Conservation (phyloP, 1,140 invertebrate genomes). For the Musca domestica region DNA sequence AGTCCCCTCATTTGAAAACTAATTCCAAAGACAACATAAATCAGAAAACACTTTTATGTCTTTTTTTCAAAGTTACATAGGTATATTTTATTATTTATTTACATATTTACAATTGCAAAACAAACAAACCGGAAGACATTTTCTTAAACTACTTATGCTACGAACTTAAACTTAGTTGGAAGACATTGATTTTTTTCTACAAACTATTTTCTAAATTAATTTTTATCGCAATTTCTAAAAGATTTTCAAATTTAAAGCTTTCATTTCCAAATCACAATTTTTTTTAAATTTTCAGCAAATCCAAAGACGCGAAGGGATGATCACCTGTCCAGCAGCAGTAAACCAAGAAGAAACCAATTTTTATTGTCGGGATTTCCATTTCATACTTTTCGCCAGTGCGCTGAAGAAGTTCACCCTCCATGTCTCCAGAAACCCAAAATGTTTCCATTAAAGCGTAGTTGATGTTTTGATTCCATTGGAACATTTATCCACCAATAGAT, state of each 20-base stretch:
- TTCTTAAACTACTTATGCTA: no score
- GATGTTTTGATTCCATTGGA: neutral
- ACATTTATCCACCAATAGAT: neutral
- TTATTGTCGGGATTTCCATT: neutral
- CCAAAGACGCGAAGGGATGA: neutral
- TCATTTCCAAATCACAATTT: neutral
- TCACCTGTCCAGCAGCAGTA: no score
- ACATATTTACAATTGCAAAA: no score
- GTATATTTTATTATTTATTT: no score
- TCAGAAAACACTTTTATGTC: no score
- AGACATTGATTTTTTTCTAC: conserved; percentile 38
- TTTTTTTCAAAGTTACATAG: no score
- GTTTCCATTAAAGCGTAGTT: neutral
- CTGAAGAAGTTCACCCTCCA: no score
- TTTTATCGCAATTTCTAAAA: neutral
- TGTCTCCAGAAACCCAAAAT: neutral
- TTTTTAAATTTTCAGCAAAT: neutral
- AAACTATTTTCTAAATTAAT: neutral
- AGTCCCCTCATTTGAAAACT: no score
- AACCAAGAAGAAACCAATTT: no score
- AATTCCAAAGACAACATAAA: no score
- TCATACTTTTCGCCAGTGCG: neutral
- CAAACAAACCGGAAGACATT: no score
- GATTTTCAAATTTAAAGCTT: neutral
- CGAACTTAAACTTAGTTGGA: conserved; percentile 44